A percentile compares a stretch with the other conserved stretches of the same genome.
Conservation (phyloP, 2,797 vertebrate species). For the Acrocephalus scirpaceus region DNA sequence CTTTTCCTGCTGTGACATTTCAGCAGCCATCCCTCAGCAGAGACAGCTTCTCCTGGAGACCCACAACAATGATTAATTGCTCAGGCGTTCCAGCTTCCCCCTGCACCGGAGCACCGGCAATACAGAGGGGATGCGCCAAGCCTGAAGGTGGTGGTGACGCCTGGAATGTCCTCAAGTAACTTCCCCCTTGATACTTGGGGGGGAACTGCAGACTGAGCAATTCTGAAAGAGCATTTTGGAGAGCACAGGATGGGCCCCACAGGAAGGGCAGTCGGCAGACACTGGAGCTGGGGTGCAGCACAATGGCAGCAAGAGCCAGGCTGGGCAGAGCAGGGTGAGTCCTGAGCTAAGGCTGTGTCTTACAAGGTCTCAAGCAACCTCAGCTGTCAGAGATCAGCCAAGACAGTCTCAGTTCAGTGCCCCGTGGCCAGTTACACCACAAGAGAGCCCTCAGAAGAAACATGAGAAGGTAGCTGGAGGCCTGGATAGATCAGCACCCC, state of each 20-base stretch:
- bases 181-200: not conserved
- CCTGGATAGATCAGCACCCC: not conserved
- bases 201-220: not conserved
- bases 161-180: conserved; percentile 9
- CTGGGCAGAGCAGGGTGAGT: not conserved
- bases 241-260: accelerated
- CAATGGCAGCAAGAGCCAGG: not conserved
- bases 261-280: not conserved
- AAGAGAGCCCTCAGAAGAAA: not conserved
- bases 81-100: not conserved
- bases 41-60: not conserved
- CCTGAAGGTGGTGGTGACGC: not conserved
- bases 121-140: not conserved
- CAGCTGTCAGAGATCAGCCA: not conserved
- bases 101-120: not conserved
- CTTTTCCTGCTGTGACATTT: conserved; percentile 40
- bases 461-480: not conserved
- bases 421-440: too few species aligned
- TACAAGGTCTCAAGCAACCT: not conserved
- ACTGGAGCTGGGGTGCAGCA: accelerated
- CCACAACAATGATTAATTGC: not conserved
- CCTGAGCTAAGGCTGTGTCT: not conserved
- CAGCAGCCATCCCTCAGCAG: not conserved
- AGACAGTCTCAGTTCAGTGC: not conserved
- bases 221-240: not conserved